Evolutionary conservation across 92 coral and sea anemone genomes (phyloP).

Genomic region (Palythoa caribaeorum): DNA sequence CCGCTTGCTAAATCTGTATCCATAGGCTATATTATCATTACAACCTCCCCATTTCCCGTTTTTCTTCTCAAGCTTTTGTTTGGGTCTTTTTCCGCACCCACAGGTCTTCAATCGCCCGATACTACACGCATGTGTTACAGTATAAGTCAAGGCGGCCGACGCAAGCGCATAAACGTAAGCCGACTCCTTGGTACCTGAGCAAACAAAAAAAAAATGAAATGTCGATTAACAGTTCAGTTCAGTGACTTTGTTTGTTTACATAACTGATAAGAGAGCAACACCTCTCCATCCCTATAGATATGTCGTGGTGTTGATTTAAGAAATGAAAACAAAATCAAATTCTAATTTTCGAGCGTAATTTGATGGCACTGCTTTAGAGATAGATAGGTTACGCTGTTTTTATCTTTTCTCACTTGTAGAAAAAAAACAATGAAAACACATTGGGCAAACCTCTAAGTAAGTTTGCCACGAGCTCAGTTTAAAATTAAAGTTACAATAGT

Average conservation of each 20-base stretch:
- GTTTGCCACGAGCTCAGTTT: conserved; percentile 13
- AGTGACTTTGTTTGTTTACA: conserved; percentile 65
- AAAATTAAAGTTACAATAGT: conserved; percentile 39
- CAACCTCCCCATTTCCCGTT: conserved; percentile 90
- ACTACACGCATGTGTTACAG: conserved; percentile 96
- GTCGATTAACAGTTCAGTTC: conserved; percentile 39
- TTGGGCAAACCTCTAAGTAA: background rate
- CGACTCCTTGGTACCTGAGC: conserved; percentile 91
- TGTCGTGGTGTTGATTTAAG: conserved; percentile 15
- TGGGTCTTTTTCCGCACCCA: conserved; percentile 85
- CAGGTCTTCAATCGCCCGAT: conserved; percentile 72
- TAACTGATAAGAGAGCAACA: conserved; percentile 33
- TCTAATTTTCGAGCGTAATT: background rate
- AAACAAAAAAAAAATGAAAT: background rate
- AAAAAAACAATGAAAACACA: background rate
- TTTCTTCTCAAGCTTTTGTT: conserved; percentile 56
- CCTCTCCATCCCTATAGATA: background rate
- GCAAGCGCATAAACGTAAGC: conserved; percentile 85
- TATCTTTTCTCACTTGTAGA: background rate
- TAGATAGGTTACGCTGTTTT: background rate
- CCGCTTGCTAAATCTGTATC: conserved; percentile 74
- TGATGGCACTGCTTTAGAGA: background rate
- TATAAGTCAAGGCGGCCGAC: conserved; percentile 87
- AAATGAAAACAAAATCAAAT: conserved; percentile 31
- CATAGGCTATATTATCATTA: conserved; percentile 88